These are phyloP conservation scores for Agrochola macilenta DNA, from an alignment of 2,888 invertebrate species.

Conservation along the genomic window DNA sequence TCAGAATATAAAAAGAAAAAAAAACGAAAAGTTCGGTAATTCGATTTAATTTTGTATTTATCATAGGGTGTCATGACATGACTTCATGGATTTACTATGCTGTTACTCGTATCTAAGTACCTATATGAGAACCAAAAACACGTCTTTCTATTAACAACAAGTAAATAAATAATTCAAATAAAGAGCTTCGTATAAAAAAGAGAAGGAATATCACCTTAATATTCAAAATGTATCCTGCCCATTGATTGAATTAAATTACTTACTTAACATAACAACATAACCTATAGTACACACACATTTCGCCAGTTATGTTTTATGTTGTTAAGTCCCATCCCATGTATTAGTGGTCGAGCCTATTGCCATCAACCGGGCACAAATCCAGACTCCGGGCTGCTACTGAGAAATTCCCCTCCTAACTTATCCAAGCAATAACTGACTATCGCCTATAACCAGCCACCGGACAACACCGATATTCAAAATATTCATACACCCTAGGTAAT, in stretches of 20 bases:
- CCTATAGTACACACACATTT: too few species aligned
- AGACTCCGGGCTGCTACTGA: too few species aligned
- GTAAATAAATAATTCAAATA: neutral
- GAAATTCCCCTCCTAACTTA: too few species aligned
- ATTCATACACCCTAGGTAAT: neutral
- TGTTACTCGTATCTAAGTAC: neutral
- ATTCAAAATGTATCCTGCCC: neutral
- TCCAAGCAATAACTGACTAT: neutral
- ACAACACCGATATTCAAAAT: neutral
- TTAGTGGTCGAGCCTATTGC: too few species aligned
- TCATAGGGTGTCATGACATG: neutral
- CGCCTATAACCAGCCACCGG: neutral
- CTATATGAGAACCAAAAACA: neutral
- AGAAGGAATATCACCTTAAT: too few species aligned
- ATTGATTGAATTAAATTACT: neutral
- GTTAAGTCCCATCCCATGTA: too few species aligned
- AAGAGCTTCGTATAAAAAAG: neutral
- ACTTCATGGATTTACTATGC: neutral
- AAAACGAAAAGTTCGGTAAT: slow-evolving; percentile 38
- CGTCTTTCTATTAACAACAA: neutral
- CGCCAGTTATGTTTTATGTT: too few species aligned
- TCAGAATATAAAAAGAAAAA: too few species aligned
- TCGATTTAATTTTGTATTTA: slow-evolving; percentile 29
- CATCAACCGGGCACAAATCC: too few species aligned
- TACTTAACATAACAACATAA: too few species aligned